Percentiles rank a stretch among this genome's conserved stretches.
Evolutionary conservation across 2,888 invertebrate species (phyloP).

Genomic region (Eupithecia centaureata): DNA sequence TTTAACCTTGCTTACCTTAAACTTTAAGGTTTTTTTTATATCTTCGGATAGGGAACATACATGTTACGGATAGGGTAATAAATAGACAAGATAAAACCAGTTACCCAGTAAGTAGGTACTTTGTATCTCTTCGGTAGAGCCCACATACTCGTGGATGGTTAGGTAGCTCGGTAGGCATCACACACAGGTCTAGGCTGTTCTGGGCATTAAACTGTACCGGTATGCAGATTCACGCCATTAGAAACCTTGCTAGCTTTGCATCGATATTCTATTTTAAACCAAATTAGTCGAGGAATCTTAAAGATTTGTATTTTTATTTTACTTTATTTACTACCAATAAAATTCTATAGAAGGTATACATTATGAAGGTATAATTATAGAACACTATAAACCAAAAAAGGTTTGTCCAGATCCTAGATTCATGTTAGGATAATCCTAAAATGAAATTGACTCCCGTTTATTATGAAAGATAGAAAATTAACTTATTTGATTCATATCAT

Average conservation of each 20-base stretch:
- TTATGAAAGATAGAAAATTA: no score
- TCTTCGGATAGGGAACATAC: not conserved
- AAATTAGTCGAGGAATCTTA: not conserved
- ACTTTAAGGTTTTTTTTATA: not conserved
- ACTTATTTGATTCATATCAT: no score
- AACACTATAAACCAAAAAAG: no score
- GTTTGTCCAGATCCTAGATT: no score
- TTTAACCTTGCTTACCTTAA: no score
- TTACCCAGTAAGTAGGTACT: not conserved
- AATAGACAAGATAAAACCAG: not conserved
- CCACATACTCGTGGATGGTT: not conserved
- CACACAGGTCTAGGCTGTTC: constrained; percentile 7
- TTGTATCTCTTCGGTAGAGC: not conserved
- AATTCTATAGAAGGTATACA: no score
- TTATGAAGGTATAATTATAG: no score
- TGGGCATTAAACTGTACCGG: constrained; percentile 10
- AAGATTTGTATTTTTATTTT: no score
- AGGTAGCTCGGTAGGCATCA: constrained; percentile 1
- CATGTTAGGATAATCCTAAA: no score
- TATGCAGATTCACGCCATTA: constrained; percentile 12
- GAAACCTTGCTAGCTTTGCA: not conserved
- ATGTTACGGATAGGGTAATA: no score
- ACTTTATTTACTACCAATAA: no score
- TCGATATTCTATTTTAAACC: not conserved
- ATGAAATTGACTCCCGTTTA: no score